Evolutionary conservation across 92 coral and sea anemone genomes (phyloP).

Genomic region (Virgularia gustaviana): DNA sequence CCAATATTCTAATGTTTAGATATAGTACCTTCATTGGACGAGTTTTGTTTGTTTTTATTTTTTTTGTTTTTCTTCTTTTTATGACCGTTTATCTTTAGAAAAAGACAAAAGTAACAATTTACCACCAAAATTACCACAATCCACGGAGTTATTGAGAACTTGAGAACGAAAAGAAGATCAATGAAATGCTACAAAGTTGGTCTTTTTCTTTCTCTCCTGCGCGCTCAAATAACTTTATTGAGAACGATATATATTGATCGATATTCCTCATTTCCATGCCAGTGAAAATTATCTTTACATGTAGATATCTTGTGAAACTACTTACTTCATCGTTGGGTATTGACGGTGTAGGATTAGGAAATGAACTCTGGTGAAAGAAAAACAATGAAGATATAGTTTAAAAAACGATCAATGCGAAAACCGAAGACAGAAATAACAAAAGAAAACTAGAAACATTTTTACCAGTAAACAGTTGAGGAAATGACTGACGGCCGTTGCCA

Average conservation of each 20-base stretch:
- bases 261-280: too few species aligned
- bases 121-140: too few species aligned
- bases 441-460: background rate
- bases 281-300: too few species aligned
- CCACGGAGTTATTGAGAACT: too few species aligned
- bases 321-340: slow-evolving; percentile 84
- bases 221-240: too few species aligned
- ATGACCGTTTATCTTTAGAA: slow-evolving; percentile 59
- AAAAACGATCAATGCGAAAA: background rate
- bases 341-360: slow-evolving; percentile 81
- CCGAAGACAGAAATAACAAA: background rate
- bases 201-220: too few species aligned
- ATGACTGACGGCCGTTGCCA: slow-evolving; percentile 85
- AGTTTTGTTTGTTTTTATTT: slow-evolving; percentile 54
- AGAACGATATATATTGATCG: too few species aligned
- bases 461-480: slow-evolving; percentile 94
- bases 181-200: too few species aligned
- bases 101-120: background rate
- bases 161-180: too few species aligned
- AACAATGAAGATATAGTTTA: background rate
- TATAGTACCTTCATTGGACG: slow-evolving; percentile 65
- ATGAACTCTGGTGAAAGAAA: slow-evolving; percentile 58
- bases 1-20: too few species aligned
- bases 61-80: slow-evolving; percentile 89
- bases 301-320: too few species aligned